Evolutionary conservation across 2,888 invertebrate species (phyloP), one percentile per base, ranked within the genome.

Genomic region (Zygogramma bicolorata): DNA sequence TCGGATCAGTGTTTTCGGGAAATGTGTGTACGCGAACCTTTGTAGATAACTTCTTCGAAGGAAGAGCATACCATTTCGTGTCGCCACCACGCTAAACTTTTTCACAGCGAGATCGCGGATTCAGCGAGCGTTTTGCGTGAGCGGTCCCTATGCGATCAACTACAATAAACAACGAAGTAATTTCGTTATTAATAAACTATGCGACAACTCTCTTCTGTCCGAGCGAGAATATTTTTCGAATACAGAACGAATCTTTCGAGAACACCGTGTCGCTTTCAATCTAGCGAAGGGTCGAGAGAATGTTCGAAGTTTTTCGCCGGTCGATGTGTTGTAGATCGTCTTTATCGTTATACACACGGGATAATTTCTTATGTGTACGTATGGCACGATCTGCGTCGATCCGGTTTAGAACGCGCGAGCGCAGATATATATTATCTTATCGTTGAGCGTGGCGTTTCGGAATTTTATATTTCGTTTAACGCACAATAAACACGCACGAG

Each of bases 201-300:
- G 67, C 67, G 67, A 67, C 59, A 59, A 20, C 59, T 67, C 67
- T 59, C 59, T 40, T 59, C 67, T 53, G 25, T 65, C 65, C 65
- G 67, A 67, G 67, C 59, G 67, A 67, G 67, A 59, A n/a, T 67
- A 65, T 5, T 27, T 31, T 25, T n/a, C n/a, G 20, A 63, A 42
- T 31, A 18, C 53, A 27, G 29, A 22, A 29, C n/a, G 53, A 65
- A 18, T 63, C 42, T 40, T 42, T 31, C 38, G 46, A 34, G 59
- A 57, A 65, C 27, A 25, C 65, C 65, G 40, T 10, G 65, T 65
- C 65, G 65, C 65, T 65, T 65, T 65, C 65, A 65, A 65, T 53
- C 49, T 65, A 65, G 65, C 65, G 65, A 65, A 65, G 65, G 65
- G 65, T 49, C 25, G 10, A 65, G 49, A 65, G 65, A 65, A 53